Conservation (phyloP, 2,888 invertebrate genomes). For the Lasioglossum calceatum region DNA sequence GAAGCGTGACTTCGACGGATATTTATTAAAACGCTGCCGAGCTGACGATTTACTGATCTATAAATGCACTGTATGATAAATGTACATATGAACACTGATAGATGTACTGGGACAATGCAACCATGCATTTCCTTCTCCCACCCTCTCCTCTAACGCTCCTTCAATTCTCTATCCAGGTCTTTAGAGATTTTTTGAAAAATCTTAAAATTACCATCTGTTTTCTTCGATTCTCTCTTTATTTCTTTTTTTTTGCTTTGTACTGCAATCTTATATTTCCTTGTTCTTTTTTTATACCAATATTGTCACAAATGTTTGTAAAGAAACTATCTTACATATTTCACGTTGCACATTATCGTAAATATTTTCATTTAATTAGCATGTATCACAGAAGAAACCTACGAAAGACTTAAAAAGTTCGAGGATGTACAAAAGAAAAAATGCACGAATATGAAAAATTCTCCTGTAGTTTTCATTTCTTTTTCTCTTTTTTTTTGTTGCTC, state of each 20-base stretch:
- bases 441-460: conserved; percentile 63
- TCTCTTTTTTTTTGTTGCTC: conserved; percentile 15
- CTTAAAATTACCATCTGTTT: conserved; percentile 64
- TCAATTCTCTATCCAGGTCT: conserved; percentile 26
- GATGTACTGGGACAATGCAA: conserved; percentile 54
- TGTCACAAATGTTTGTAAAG: conserved; percentile 71
- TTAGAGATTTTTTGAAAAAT: conserved; percentile 57
- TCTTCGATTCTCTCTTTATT: conserved; percentile 29
- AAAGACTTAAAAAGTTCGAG: conserved; percentile 60
- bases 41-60: conserved; percentile 62
- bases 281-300: conserved; percentile 67
- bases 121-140: conserved; percentile 28
- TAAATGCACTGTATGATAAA: conserved; percentile 69
- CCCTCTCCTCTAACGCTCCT: conserved; percentile 6
- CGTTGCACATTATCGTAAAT: conserved; percentile 62
- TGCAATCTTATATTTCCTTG: conserved; percentile 57
- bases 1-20: conserved; percentile 34
- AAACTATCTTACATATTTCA: conserved; percentile 70
- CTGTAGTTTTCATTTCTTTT: conserved; percentile 56
- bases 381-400: conserved; percentile 73
- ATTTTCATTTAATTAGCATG: conserved; percentile 57
- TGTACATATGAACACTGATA: conserved; percentile 66
- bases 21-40: conserved; percentile 55
- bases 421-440: conserved; percentile 61
- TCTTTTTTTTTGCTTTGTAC: conserved; percentile 65